These are phyloP conservation scores for Tachycineta bicolor DNA, from an alignment of 2,113 vertebrate genomes.

Conservation along the genomic window DNA sequence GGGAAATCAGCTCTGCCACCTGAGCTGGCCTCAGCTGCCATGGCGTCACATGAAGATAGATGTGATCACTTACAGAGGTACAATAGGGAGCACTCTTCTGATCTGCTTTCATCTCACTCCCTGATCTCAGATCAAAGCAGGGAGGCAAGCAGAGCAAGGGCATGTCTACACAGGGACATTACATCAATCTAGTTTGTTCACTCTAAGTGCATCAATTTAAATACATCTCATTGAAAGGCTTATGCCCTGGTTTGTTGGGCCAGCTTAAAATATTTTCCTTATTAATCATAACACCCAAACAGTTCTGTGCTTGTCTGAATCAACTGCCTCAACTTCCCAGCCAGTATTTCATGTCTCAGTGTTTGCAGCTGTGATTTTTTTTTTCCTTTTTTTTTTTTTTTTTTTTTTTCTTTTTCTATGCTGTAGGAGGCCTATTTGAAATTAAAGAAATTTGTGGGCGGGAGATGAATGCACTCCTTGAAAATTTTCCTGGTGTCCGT, in stretches of 20 bases:
- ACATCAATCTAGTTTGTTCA: conserved; percentile 41
- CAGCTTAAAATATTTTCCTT: conserved; percentile 11
- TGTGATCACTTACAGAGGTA: conserved; percentile 40
- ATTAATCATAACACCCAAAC: conserved; percentile 32
- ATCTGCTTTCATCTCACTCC: conserved; percentile 29
- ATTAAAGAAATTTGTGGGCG: neutral
- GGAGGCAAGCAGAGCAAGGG: conserved; percentile 27
- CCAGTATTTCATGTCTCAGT: neutral
- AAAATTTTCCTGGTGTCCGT: neutral
- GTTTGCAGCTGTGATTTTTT: neutral
- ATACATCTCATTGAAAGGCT: neutral
- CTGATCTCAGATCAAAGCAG: conserved; percentile 42
- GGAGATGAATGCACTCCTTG: neutral
- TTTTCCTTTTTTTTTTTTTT: too few relatives aligned
- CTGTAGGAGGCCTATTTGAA: neutral
- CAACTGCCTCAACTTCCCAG: neutral
- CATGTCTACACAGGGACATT: neutral
- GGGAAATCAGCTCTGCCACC: conserved; percentile 46
- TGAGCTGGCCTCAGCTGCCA: conserved; percentile 52
- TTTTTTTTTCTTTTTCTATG: neutral
- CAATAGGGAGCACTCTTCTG: conserved; percentile 49
- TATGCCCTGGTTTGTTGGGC: neutral
- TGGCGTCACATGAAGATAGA: conserved; percentile 34
- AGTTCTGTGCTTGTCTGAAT: neutral
- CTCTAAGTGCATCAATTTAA: conserved; percentile 29